A percentile compares a stretch with the other conserved stretches of the same genome.
Evolutionary conservation across 1,140 invertebrate species (phyloP).

Genomic region (Spodoptera frugiperda): DNA sequence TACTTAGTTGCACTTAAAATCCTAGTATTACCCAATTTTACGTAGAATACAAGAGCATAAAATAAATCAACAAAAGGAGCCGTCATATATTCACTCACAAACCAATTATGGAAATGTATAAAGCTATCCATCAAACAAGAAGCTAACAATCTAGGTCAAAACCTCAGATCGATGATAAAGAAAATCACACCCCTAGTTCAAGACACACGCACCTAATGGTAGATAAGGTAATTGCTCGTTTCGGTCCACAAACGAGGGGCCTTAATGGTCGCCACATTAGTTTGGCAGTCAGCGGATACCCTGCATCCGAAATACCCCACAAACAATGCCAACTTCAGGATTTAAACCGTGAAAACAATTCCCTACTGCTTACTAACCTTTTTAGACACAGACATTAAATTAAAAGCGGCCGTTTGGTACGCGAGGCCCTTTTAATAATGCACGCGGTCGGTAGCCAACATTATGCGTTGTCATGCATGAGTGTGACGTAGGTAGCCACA

Average conservation of each 20-base stretch:
- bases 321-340: slow-evolving; percentile 27
- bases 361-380: slow-evolving; percentile 36
- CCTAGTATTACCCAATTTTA: too few species aligned
- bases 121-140: slow-evolving; percentile 7
- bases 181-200: slow-evolving; percentile 14
- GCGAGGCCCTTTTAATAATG: slow-evolving; percentile 65
- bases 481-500: slow-evolving; percentile 37
- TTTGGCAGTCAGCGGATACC: slow-evolving; percentile 23
- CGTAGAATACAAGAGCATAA: too few species aligned
- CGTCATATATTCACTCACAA: background rate
- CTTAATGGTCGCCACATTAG: slow-evolving; percentile 36
- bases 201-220: slow-evolving; percentile 7
- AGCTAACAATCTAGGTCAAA: slow-evolving; percentile 13
- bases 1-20: too few species aligned
- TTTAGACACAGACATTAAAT: slow-evolving; percentile 54
- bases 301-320: slow-evolving; percentile 16
- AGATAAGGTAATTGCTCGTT: slow-evolving; percentile 38
- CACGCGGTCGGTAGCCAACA: slow-evolving; percentile 50
- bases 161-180: slow-evolving; percentile 13
- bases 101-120: background rate
- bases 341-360: slow-evolving; percentile 42
- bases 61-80: too few species aligned
- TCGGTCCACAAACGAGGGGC: slow-evolving; percentile 21
- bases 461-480: slow-evolving; percentile 67
- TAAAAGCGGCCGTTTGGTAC: slow-evolving; percentile 58